phyloP scores from a whole-genome alignment of 2,113 vertebrate species.

The Pomatostomus ruficeps region DNA sequence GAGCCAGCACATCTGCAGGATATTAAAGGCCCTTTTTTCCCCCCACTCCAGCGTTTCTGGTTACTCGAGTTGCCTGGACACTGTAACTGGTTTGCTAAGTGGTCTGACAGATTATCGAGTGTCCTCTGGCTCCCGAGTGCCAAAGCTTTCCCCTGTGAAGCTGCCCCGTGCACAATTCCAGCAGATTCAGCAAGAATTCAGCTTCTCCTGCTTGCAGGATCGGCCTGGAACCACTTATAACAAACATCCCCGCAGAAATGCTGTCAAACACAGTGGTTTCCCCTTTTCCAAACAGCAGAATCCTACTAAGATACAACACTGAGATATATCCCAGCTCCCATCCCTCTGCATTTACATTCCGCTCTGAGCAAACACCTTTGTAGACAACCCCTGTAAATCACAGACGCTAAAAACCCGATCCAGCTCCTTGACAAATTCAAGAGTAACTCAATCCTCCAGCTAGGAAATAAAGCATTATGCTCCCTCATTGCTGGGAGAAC shows the following conservation, averaged over 20 bases:
- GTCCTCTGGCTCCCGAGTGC: background rate
- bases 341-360: background rate
- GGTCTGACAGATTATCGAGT: background rate
- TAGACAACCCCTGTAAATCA: background rate
- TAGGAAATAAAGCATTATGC: background rate
- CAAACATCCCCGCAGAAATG: background rate
- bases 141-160: background rate
- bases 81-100: background rate
- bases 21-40: background rate
- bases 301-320: background rate
- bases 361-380: background rate
- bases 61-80: background rate
- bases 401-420: background rate
- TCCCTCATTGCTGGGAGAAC: background rate
- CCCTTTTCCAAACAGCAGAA: background rate
- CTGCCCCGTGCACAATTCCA: background rate
- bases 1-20: conserved; percentile 26
- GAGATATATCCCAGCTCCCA: background rate
- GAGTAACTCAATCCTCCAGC: background rate
- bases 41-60: background rate
- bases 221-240: background rate
- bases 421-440: background rate
- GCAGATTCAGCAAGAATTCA: background rate
- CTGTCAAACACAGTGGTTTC: background rate
- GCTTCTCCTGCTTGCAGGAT: background rate